Conservation (phyloP, 2,797 vertebrate species). For the Euphonia xanthogaster region DNA sequence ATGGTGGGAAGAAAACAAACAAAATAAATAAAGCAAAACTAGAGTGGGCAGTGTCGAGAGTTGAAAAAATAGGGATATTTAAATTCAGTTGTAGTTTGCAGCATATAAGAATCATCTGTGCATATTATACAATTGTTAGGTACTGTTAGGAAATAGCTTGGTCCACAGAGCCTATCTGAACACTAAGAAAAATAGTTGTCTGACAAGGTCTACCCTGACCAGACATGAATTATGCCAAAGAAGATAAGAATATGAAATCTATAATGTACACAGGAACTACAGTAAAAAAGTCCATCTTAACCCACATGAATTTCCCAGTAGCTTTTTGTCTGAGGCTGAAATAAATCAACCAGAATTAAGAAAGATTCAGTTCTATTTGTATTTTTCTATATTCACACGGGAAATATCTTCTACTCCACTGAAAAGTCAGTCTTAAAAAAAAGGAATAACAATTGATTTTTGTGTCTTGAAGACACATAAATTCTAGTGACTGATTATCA, state of each 20-base stretch:
- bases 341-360: neutral
- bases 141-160: neutral
- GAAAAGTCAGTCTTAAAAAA: neutral
- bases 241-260: conserved; percentile 8
- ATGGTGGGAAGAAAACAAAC: neutral
- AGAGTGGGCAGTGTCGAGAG: neutral
- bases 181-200: neutral
- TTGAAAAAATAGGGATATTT: neutral
- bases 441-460: neutral
- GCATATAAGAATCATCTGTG: neutral
- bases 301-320: neutral
- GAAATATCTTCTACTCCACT: neutral
- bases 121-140: neutral
- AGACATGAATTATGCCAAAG: neutral
- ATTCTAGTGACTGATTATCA: neutral
- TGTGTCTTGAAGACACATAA: neutral
- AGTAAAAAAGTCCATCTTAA: neutral
- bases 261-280: neutral
- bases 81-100: neutral
- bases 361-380: neutral
- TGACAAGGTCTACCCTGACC: neutral
- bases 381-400: neutral
- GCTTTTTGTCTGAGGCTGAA: neutral
- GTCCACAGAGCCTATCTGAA: neutral
- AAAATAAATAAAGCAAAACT: neutral